These are phyloP conservation scores for Dicrostonyx torquatus DNA, from an alignment of 2,797 vertebrate genomes.

Conservation along the genomic window DNA sequence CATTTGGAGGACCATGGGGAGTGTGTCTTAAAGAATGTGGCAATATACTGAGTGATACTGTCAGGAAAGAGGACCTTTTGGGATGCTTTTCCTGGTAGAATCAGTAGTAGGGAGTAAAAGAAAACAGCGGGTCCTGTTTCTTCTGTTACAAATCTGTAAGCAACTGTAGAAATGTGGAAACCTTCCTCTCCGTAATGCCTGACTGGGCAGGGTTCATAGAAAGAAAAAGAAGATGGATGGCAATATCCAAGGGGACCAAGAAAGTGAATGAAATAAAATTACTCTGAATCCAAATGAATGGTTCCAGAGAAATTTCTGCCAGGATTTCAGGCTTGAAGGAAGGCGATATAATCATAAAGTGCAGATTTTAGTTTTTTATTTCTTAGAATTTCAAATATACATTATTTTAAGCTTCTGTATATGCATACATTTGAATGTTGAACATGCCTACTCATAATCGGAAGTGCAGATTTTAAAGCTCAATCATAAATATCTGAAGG, in stretches of 20 bases:
- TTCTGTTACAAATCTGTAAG: background rate
- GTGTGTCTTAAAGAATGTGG: background rate
- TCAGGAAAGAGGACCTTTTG: background rate
- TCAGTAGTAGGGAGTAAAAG: background rate
- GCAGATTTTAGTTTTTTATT: background rate
- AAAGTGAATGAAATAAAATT: background rate
- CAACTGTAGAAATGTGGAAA: background rate
- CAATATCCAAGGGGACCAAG: background rate
- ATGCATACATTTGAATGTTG: background rate
- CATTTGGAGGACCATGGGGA: background rate
- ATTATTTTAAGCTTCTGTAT: background rate
- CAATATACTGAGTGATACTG: background rate
- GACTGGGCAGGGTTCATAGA: background rate
- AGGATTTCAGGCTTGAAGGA: background rate
- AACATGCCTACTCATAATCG: background rate
- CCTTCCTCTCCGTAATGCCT: background rate
- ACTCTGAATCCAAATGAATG: background rate
- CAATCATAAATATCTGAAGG: background rate
- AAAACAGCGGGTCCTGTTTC: background rate
- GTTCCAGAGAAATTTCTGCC: background rate
- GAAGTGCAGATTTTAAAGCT: constrained; percentile 18
- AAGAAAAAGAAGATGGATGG: background rate
- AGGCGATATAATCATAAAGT: background rate
- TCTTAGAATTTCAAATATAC: background rate
- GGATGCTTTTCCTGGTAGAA: background rate